Evolutionary conservation across 2,113 vertebrate genomes (phyloP), one percentile per base, ranked within the genome.

Genomic region (Bujurquina vittata): DNA sequence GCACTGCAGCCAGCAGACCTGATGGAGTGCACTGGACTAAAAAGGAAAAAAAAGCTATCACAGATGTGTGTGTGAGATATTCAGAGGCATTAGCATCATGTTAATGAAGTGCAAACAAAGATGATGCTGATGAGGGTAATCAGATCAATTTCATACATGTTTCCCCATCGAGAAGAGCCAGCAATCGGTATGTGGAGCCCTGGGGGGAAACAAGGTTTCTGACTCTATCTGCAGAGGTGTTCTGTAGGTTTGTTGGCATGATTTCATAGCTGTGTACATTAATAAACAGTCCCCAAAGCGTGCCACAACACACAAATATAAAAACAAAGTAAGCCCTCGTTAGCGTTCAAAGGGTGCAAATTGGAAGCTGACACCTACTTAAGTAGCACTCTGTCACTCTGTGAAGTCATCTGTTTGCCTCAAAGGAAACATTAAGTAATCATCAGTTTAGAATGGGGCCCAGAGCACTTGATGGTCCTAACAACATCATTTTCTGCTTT

Each of bases 71-170:
- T 57, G 82, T 74, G 75, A 77, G 84, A 77, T 80, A 81, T 86
- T 78, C 69, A 69, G 65, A 88, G 63, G 81, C 86, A 89, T 88
- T 89, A 91, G 88, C 79, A 54, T 57, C 55, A 61, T 72, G 81
- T 86, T 94, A 92, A 94, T 92, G 87, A 92, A 89, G 79, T 82
- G 85, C 79, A 88, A 91, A 89, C 84, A 81, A 88, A 85, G 80
- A 89, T 79, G 84, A 82, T 33, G 69, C 84, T 88, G 91, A 90
- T 86, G 83, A 81, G 43, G 23, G 83, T 92, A 84, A 92, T 93
- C 84, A 89, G 81, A 86, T 37, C 74, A 54, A 81, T 88, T 87
- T 86, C 63, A 65, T 77, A 77, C 75, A 49, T 83, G 90, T 84
- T 87, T 92, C 62, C 77, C 84, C 2, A 22, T 75, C 14, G 69